phyloP scores from a whole-genome alignment of 53 echinoderm and acorn worm genomes.

The Holothuria leucospilota region DNA sequence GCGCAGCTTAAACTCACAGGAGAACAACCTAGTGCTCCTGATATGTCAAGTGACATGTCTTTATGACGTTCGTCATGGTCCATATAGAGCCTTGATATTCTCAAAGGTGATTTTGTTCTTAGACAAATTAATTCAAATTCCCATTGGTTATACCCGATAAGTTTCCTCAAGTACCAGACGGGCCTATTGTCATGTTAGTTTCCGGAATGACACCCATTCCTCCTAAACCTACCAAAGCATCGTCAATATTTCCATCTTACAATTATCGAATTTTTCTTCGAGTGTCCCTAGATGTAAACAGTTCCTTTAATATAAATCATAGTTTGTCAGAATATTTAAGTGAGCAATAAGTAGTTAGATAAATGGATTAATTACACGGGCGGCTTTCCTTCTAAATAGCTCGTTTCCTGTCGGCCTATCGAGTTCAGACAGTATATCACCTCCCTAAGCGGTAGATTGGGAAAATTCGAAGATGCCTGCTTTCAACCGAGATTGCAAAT shows the following conservation, averaged over 20 bases:
- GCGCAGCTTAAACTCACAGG: too few relatives aligned
- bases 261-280: constrained; percentile 20
- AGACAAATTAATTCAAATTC: constrained; percentile 6
- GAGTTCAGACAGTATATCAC: background rate
- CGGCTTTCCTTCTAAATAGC: constrained; percentile 17
- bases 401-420: constrained; percentile 10
- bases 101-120: too few relatives aligned
- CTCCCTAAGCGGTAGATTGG: background rate
- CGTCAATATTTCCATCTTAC: constrained; percentile 30
- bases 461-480: background rate
- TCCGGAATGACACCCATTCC: too few relatives aligned
- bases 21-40: too few relatives aligned
- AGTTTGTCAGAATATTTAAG: constrained; percentile 40
- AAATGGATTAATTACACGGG: constrained; percentile 37
- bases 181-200: too few relatives aligned
- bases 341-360: constrained; percentile 16
- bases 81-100: too few relatives aligned
- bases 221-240: too few relatives aligned
- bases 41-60: too few relatives aligned
- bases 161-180: too few relatives aligned
- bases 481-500: too few relatives aligned
- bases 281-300: constrained; percentile 15
- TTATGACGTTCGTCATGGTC: too few relatives aligned
- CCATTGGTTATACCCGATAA: constrained; percentile 12
- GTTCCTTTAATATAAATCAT: constrained; percentile 18